Evolutionary conservation across 1,140 invertebrate species (phyloP).

Genomic region (Drosophila pruinosa): DNA sequence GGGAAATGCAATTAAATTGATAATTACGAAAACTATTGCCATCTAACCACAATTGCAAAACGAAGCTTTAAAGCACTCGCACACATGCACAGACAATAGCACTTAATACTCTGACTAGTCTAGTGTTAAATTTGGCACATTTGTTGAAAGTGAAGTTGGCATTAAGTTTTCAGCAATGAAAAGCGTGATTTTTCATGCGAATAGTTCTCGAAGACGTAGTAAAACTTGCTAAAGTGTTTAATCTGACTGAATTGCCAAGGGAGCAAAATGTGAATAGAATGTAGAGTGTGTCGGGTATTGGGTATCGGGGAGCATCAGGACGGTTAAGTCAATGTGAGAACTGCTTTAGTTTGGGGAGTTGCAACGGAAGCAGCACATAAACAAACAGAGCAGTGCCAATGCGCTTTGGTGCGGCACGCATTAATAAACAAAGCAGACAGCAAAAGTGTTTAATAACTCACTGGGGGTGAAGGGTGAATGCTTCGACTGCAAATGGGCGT

Average conservation of each 20-base stretch:
- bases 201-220: slow-evolving; percentile 24
- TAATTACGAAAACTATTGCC: slow-evolving; percentile 24
- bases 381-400: slow-evolving; percentile 34
- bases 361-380: slow-evolving; percentile 43
- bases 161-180: slow-evolving; percentile 45
- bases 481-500: slow-evolving; percentile 7
- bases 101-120: slow-evolving; percentile 21
- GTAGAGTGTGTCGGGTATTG: neutral
- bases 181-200: slow-evolving; percentile 57
- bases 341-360: neutral
- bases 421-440: slow-evolving; percentile 66
- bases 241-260: slow-evolving; percentile 32
- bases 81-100: neutral
- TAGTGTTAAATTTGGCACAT: slow-evolving; percentile 25
- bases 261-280: neutral
- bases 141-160: slow-evolving; percentile 22
- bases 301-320: neutral
- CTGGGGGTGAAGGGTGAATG: neutral
- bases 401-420: slow-evolving; percentile 45
- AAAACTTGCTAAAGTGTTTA: slow-evolving; percentile 49
- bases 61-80: slow-evolving; percentile 1
- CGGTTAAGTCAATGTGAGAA: neutral
- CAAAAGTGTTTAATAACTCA: slow-evolving; percentile 71
- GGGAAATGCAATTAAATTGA: slow-evolving; percentile 32
- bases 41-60: slow-evolving; percentile 15